Evolutionary conservation across 1,140 invertebrate genomes (phyloP).

Genomic region (Drosophila rhopaloa): DNA sequence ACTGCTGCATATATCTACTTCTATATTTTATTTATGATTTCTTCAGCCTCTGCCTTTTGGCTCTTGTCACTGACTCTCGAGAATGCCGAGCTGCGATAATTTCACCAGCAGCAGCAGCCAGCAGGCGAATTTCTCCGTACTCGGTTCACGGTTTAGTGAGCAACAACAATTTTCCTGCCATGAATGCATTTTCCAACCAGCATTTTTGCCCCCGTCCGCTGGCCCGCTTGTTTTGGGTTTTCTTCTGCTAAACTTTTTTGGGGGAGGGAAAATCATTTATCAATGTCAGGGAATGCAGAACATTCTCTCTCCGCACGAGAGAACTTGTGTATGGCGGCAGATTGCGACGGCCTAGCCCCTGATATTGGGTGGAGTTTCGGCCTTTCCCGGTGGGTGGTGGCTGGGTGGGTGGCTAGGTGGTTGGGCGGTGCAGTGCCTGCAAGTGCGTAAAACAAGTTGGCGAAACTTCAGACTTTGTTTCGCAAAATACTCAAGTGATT

Average conservation of each 20-base stretch:
- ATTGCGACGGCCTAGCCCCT: constrained; percentile 48
- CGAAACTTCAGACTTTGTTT: constrained; percentile 79
- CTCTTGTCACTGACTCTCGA: constrained; percentile 49
- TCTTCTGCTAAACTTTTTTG: constrained; percentile 66
- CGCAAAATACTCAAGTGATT: constrained; percentile 74
- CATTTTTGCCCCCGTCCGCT: neutral
- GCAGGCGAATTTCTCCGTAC: constrained; percentile 50
- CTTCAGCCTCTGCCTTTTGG: constrained; percentile 23
- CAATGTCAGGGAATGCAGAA: constrained; percentile 76
- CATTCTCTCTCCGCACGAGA: constrained; percentile 76
- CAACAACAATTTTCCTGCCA: constrained; percentile 76
- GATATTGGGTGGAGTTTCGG: constrained; percentile 21
- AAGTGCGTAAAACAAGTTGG: constrained; percentile 62
- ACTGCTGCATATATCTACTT: constrained; percentile 26
- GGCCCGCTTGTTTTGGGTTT: constrained; percentile 50
- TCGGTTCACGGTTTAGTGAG: constrained; percentile 78
- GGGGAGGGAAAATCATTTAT: constrained; percentile 71
- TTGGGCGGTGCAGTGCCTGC: constrained; percentile 17
- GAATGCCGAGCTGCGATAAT: constrained; percentile 54
- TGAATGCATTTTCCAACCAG: constrained; percentile 56
- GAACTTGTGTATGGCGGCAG: constrained; percentile 48
- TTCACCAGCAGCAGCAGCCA: constrained; percentile 26
- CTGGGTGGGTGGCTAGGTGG: neutral
- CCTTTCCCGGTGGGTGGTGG: constrained; percentile 10
- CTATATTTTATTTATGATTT: constrained; percentile 78